Evolutionary conservation across 1,140 invertebrate species (phyloP), one percentile per base, ranked within the genome.

Genomic region (Calephelis virginiensis): DNA sequence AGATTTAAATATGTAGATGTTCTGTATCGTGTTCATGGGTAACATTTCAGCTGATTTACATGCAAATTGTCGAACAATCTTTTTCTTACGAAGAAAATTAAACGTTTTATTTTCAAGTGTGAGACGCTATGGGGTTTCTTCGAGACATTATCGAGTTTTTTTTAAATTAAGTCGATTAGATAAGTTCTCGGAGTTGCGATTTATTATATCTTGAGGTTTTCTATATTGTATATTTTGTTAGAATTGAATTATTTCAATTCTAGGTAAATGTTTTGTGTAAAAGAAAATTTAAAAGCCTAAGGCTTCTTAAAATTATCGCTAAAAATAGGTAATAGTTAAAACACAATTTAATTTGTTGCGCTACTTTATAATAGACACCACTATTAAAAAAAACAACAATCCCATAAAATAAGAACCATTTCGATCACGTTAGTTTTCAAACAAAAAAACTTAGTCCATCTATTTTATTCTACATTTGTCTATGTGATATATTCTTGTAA

Each of bases 41-140:
- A 67, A 68, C 61, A 63, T 70, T 74, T 59, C 66, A 68, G 48
- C 59, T 72, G 64, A 75, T 77, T 75, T 74, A 43, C 69, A 77
- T 77, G 75, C 67, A 77, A 77, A 77, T 77, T 75, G 71, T 67
- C 68, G 13, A 56, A 45, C 68, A 63, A 59, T 43, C 66, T 38
- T 67, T 47, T 63, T 64, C 56, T 64, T 61, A 61, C 50, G 56
- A 8, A 38, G 56, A 59, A 59, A 59, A 59, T 38, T 59, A 59
- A 38, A 38, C 37, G 28, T 56, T 37, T 56, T 56, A 56, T 56
- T 56, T 56, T 56, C 53, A 56, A 37, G 53, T 28, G 53, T 28
- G 53, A 28, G 53, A 56, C 53, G 50, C 50, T 5, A 53, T 53
- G 50, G 50, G 50, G 40, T 53, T 53, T 53, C 50, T 28, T 10